Base-by-base conservation (phyloP, 2,888 invertebrate species). In the Heliconius charithonia region DNA sequence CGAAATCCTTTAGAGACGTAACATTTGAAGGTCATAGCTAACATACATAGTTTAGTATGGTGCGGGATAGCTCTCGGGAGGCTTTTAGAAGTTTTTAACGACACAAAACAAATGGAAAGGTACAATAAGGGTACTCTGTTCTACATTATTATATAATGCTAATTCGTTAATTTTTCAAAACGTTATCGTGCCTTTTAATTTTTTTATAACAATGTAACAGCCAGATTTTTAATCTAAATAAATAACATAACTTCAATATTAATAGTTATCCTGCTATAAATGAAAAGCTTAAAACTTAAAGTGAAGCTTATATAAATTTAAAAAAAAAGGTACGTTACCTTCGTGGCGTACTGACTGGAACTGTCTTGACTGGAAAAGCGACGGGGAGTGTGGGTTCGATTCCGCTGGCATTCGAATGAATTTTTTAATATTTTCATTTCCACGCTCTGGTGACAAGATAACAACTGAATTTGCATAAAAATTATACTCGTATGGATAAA, bases 81-180 rank as follows among this genome's bases (percentile, higher is more conserved):
- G 67, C 37, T 32, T 67, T 37, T 37, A 67, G n/a, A 67, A 67
- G 12, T 67, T 67, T 67, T 22, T n/a, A 67, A 37, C n/a, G n/a
- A n/a, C 67, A 37, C n/a, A n/a, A 67, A 37, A 67, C 37, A 37
- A 67, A 37, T 22, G 37, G 37, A 37, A n/a, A 37, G n/a, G 10
- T n/a, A 12, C 22, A 32, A 66, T 32, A 22, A 67, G 22, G 22
- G 37, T 12, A 37, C 37, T 37, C 32, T 32, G 22, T 66, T 32
- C 22, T 32, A 66, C 66, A 32, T 59, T 22, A 66, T 19, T 32
- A 37, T 10, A 16, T 66, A 2, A 37, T n/a, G 10, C 4, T 10
- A 12, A 37, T n/a, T 66, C 12, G 27, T 32, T 66, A 66, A n/a
- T 37, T 32, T 67, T 19, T 10, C 4, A 67, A 67, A 67, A 37